These are phyloP conservation scores for Caligus rogercresseyi DNA, from an alignment of 1,140 invertebrate species.

Conservation along the genomic window DNA sequence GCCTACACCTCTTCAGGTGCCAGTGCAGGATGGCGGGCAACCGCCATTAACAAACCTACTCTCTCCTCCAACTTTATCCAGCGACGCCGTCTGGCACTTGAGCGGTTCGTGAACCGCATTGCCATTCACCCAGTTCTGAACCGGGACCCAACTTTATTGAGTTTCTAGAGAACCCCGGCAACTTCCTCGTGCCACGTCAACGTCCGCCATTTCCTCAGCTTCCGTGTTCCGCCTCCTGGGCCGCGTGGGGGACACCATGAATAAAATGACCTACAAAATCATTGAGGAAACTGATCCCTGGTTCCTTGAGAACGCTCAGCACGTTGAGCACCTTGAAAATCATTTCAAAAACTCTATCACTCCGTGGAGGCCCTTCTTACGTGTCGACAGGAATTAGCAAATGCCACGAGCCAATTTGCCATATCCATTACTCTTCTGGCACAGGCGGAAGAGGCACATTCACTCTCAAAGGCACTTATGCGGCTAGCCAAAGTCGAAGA, in stretches of 20 bases:
- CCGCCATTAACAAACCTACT: background rate
- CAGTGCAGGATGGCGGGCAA: background rate
- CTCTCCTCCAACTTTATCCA: slow-evolving; percentile 70
- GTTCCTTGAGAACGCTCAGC: slow-evolving; percentile 89
- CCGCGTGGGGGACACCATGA: slow-evolving; percentile 90
- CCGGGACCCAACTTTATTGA: slow-evolving; percentile 67
- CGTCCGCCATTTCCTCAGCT: slow-evolving; percentile 84
- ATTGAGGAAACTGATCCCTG: slow-evolving; percentile 35
- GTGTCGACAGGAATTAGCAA: slow-evolving; percentile 66
- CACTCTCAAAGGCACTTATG: slow-evolving; percentile 3
- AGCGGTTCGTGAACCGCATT: slow-evolving; percentile 77
- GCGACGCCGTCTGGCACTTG: slow-evolving; percentile 65
- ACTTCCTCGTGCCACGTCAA: slow-evolving; percentile 83
- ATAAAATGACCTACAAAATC: slow-evolving; percentile 61
- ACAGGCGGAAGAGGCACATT: background rate
- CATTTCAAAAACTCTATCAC: slow-evolving; percentile 69
- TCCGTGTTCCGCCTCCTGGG: slow-evolving; percentile 87
- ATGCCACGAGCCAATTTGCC: slow-evolving; percentile 56
- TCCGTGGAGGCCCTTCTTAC: slow-evolving; percentile 71
- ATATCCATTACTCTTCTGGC: slow-evolving; percentile 67
- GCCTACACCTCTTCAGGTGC: background rate
- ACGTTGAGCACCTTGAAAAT: slow-evolving; percentile 77
- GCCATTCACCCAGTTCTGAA: slow-evolving; percentile 72
- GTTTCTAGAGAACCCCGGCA: slow-evolving; percentile 34
- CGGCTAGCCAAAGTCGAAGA: slow-evolving; percentile 13